Evolutionary conservation across 2,888 invertebrate species (phyloP), one percentile per base, ranked within the genome.

Genomic region (Herminia tarsipennalis): DNA sequence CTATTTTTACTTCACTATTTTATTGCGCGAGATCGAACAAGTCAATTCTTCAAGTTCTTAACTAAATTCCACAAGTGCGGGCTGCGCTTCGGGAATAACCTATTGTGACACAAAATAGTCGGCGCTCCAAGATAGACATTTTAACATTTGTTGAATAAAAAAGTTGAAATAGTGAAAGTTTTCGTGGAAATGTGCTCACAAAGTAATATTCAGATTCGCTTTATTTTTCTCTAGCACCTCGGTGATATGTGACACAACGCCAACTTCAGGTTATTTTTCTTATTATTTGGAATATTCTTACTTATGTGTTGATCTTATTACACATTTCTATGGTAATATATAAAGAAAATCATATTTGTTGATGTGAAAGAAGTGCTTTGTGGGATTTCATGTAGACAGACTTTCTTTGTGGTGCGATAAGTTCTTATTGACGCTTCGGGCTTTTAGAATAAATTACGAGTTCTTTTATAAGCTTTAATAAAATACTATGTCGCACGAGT

Each of bases 261-360:
- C 33, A 48, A 35, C 48, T 38, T 32, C 61, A 54, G 58, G 61
- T 63, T 70, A 63, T 70, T 65, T 59, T 66, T 67, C 65, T 61
- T 76, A 64, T 73, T 70, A 76, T 75, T 70, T 66, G 43, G 60
- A 62, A 69, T 73, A 72, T 76, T 73, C 65, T 66, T 65, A 71
- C 70, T 70, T 69, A 65, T 66, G 50, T 61, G 63, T 62, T 70
- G 56, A 63, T 63, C 64, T 71, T 76, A 76, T 76, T 72, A 67
- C 69, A 56, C 76, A 73, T 78, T 79, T 76, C 52, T 78, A 81
- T 81, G 79, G 56, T 75, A 78, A 78, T 68, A 58, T 43, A 55
- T 58, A 53, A 56, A 65, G 62, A 62, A 60, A 68, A 69, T 56
- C 49, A 46, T 58, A 70, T 64, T 62, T 65, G 47, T 54, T 51